A percentile compares a stretch with the other conserved stretches of the same genome.
Conservation (phyloP, 2,113 vertebrate species). For the Callipepla californica region DNA sequence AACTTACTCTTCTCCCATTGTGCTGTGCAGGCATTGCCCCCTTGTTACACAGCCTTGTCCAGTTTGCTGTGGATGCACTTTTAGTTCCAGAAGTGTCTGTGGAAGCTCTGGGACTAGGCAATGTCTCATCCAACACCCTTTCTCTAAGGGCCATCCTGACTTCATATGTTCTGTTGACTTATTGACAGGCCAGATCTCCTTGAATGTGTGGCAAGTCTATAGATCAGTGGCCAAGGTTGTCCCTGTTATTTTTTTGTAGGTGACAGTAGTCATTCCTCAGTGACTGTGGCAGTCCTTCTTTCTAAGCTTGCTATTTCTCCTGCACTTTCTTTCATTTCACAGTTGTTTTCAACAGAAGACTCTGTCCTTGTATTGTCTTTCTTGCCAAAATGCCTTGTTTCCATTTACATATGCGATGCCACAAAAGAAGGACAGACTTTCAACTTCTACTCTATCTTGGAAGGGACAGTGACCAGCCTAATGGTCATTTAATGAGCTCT, state of each 20-base stretch:
- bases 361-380: neutral
- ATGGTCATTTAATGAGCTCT: conserved; percentile 54
- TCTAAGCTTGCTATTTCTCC: neutral
- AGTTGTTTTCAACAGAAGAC: neutral
- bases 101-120: neutral
- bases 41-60: neutral
- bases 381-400: neutral
- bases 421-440: conserved; percentile 4
- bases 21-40: neutral
- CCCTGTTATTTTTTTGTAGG: neutral
- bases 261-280: neutral
- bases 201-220: neutral
- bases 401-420: neutral
- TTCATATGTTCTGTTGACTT: neutral
- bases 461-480: conserved; percentile 9
- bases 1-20: neutral
- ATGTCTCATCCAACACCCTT: neutral
- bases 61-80: neutral
- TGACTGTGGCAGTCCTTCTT: neutral
- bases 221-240: neutral
- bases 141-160: neutral
- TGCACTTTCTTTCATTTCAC: neutral
- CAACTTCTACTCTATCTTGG: conserved; percentile 7
- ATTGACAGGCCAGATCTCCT: neutral
- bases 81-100: neutral